Conservation (phyloP, 2,888 invertebrate species). For the Maniola hyperantus region DNA sequence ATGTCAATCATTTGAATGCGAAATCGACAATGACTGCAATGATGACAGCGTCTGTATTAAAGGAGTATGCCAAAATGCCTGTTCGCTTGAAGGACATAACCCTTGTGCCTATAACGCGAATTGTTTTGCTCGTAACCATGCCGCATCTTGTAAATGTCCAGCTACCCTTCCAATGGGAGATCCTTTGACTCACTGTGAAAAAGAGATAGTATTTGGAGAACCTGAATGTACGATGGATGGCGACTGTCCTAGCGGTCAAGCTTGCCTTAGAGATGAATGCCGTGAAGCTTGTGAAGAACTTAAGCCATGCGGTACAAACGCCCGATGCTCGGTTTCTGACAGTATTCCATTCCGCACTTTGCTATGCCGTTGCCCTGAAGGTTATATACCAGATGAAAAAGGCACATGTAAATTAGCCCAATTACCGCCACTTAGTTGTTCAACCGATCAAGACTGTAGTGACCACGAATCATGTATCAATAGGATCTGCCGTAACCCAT, state of each 20-base stretch:
- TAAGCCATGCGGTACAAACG: conserved; percentile 88
- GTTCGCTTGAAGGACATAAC: conserved; percentile 84
- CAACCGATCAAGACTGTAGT: conserved; percentile 89
- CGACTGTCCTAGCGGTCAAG: conserved; percentile 91
- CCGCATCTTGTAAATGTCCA: conserved; percentile 92
- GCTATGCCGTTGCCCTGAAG: conserved; percentile 93
- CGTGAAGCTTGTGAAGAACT: conserved; percentile 90
- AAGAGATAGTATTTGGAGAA: conserved; percentile 70
- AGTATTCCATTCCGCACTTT: conserved; percentile 93
- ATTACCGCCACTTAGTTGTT: conserved; percentile 89
- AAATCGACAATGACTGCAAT: conserved; percentile 90
- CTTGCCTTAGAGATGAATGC: conserved; percentile 90
- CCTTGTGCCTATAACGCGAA: conserved; percentile 93
- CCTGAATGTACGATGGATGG: conserved; percentile 90
- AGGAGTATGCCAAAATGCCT: conserved; percentile 91
- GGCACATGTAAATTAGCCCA: conserved; percentile 90
- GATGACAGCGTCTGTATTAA: conserved; percentile 87
- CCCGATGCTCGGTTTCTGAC: conserved; percentile 91
- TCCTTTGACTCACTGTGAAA: conserved; percentile 89
- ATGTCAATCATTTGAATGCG: conserved; percentile 91
- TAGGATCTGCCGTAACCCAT: conserved; percentile 92
- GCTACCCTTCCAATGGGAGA: conserved; percentile 90
- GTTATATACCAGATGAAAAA: conserved; percentile 90
- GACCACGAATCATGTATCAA: conserved; percentile 92
- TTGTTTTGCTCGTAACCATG: conserved; percentile 91